Evolutionary conservation across 2,888 invertebrate species (phyloP).

Genomic region (Frankliniella fusca): DNA sequence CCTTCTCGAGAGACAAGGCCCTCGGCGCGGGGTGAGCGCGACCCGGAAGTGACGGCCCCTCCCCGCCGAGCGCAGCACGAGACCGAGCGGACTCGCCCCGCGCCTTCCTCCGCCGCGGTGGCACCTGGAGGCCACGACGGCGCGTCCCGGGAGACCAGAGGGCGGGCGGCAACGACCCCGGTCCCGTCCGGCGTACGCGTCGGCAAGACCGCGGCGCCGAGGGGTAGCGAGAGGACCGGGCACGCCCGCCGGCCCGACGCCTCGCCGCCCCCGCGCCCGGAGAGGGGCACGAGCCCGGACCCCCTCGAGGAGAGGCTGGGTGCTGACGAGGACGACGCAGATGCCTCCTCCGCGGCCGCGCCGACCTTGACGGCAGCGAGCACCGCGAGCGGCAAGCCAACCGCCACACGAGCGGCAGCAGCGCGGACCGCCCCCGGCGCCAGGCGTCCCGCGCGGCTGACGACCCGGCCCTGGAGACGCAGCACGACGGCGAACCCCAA

Average conservation of each 20-base stretch:
- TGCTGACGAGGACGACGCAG: neutral
- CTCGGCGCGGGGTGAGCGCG: neutral
- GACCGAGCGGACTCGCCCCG: too few species aligned
- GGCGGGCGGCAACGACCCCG: too few species aligned
- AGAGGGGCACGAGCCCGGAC: neutral
- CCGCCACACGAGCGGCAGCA: neutral
- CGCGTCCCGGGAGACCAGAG: too few species aligned
- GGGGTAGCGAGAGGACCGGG: too few species aligned
- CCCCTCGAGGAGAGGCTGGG: neutral
- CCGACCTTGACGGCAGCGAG: neutral
- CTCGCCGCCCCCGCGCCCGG: neutral
- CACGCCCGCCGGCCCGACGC: neutral
- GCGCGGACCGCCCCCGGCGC: neutral
- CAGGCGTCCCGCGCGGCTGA: too few species aligned
- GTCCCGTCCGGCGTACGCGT: too few species aligned
- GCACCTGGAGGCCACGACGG: too few species aligned
- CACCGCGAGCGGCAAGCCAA: neutral
- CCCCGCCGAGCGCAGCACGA: neutral
- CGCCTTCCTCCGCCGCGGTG: too few species aligned
- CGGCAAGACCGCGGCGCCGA: too few species aligned
- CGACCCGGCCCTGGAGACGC: too few species aligned
- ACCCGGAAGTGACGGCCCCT: neutral
- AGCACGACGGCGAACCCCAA: too few species aligned
- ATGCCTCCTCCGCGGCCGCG: neutral
- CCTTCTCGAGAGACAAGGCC: neutral